Base-by-base conservation (phyloP, 2,797 vertebrate species). In the Peromyscus eremicus region DNA sequence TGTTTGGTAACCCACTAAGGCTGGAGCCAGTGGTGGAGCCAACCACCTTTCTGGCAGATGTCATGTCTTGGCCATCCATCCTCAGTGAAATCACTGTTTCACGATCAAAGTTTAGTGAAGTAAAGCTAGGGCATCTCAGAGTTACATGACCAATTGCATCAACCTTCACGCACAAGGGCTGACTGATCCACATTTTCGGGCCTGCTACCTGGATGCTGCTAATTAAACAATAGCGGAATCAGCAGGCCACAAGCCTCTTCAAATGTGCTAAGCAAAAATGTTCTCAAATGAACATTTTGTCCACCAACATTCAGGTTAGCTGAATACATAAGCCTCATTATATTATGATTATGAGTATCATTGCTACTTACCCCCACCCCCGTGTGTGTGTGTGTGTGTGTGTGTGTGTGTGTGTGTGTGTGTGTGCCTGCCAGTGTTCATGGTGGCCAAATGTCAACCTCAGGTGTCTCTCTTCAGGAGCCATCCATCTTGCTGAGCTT, bases 81-180 rank as follows among this genome's bases (percentile, higher is more conserved):
- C 68, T 95, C 77, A 82, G 7, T n/a, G 77, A 71, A 27, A 21
- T 43, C n/a, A 21, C 32, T 2, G 25, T 62, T 76, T 86, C 14
- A 52, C 43, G 89, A 49, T 7, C 49, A 88, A 37, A 14, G 1
- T 62, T n/a, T 3, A 40, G 29, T 89, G 46, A 37, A 85, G 52
- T 82, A 83, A 86, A 95, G 85, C 57, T 66, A 10, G 8, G 5
- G 29, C 46, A 76, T 83, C 73, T 91, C 85, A 80, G 95, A 73
- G 71, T 86, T 43, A 40, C 17, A 5, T 55, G 12, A 49, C n/a
- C 43, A 13, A 29, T 29, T 43, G n/a, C 49, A 80, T 66, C 94
- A 6, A 23, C 64, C 29, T 87, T 92, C 29, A 27, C 2, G n/a
- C 73, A 23, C 8, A 14, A 32, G 17, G 2, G 19, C 4, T 6